Percentiles rank a stretch among this genome's conserved stretches.
Evolutionary conservation across 1,140 invertebrate species (phyloP).

Genomic region (Stegodyphus dumicola): DNA sequence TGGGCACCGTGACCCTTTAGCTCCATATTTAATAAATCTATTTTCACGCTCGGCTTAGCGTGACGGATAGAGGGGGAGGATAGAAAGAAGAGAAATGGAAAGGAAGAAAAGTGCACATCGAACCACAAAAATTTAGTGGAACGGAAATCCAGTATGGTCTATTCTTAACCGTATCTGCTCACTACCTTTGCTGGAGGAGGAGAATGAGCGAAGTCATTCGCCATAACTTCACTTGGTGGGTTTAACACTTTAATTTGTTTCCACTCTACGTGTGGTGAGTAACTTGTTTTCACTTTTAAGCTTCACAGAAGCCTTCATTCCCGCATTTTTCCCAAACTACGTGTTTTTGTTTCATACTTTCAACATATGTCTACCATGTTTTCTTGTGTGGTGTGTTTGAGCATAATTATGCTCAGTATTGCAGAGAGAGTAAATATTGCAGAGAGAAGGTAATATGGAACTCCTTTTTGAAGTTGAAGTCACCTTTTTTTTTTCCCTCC

Average conservation of each 20-base stretch:
- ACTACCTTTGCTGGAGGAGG: neutral
- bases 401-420: too few relatives aligned
- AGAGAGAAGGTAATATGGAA: too few relatives aligned
- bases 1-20: conserved; percentile 36
- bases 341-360: neutral
- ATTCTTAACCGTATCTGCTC: conserved; percentile 13
- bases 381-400: too few relatives aligned
- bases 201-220: neutral
- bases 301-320: neutral
- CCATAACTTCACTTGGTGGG: neutral
- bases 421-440: too few relatives aligned
- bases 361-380: neutral
- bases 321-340: neutral
- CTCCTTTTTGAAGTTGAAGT: too few relatives aligned
- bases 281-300: neutral
- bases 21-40: conserved; percentile 58
- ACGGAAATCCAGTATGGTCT: conserved; percentile 16
- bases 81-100: neutral
- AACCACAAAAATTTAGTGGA: conserved; percentile 37
- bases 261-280: neutral
- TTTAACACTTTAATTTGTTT: neutral
- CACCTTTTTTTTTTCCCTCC: too few relatives aligned
- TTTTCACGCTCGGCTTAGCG: conserved; percentile 37
- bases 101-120: neutral
- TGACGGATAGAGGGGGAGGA: conserved; percentile 12